Conservation (phyloP, 2,113 vertebrate species). For the Sinocyclocheilus maitianheensis region DNA sequence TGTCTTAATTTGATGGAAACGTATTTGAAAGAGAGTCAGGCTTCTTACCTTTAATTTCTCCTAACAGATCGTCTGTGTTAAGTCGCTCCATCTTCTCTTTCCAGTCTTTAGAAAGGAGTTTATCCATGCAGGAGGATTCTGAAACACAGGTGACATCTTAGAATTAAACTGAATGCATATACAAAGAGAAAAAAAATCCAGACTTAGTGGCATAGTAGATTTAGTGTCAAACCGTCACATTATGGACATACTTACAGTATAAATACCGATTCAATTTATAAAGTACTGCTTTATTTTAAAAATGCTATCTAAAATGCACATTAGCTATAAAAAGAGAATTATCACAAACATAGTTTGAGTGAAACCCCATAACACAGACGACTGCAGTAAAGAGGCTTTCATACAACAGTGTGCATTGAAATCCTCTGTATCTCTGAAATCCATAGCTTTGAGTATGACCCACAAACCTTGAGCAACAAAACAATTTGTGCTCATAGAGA, state of each 20-base stretch:
- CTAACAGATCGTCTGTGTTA: slow-evolving; percentile 94
- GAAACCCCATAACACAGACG: neutral
- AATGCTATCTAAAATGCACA: neutral
- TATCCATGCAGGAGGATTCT: slow-evolving; percentile 98
- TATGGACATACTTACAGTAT: too few species aligned
- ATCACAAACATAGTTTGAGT: neutral
- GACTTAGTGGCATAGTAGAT: too few species aligned
- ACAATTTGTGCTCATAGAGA: slow-evolving; percentile 16
- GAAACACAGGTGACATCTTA: slow-evolving; percentile 30
- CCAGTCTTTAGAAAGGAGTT: slow-evolving; percentile 98
- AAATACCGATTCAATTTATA: neutral
- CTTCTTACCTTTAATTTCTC: slow-evolving; percentile 94
- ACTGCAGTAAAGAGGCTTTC: neutral
- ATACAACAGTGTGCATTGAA: neutral
- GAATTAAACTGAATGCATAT: neutral
- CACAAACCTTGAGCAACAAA: slow-evolving; percentile 41
- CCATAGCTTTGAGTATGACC: slow-evolving; percentile 10
- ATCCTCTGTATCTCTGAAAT: slow-evolving; percentile 21
- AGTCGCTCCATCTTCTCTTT: slow-evolving; percentile 99
- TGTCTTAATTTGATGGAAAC: neutral
- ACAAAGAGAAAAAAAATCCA: neutral
- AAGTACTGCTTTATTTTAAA: neutral
- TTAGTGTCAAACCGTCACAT: too few species aligned
- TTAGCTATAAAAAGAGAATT: neutral
- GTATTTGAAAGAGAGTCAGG: slow-evolving; percentile 36